phyloP scores from a whole-genome alignment of 2,797 vertebrate species.

The Masticophis lateralis region DNA sequence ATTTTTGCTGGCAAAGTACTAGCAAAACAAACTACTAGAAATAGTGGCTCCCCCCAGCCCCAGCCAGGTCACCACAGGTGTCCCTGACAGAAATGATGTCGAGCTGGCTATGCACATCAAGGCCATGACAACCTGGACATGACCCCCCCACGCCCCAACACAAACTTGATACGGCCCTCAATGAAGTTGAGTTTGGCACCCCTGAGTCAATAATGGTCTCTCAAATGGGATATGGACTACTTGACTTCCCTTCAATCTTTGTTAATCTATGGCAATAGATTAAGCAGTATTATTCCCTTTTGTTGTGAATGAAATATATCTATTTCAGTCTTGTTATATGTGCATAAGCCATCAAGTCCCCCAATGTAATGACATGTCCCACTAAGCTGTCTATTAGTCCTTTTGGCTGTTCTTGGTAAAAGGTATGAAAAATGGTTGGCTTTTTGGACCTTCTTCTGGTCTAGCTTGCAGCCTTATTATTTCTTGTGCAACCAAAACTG shows the following conservation, averaged over 20 bases:
- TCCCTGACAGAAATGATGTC: no score
- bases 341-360: not conserved
- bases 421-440: not conserved
- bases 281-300: not conserved
- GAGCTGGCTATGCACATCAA: no score
- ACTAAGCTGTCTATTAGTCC: not conserved
- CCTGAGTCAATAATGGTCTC: no score
- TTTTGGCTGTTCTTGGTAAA: not conserved
- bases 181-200: no score
- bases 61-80: no score
- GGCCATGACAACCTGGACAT: no score
- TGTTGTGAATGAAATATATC: not conserved
- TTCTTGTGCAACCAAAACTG: not conserved
- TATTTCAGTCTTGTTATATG: not conserved
- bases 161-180: no score
- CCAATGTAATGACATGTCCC: not conserved
- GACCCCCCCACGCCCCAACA: no score
- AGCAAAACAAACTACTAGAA: no score
- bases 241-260: not conserved
- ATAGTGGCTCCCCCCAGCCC: no score
- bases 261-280: not conserved
- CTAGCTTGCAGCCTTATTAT: not conserved
- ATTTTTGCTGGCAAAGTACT: no score
- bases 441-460: not conserved
- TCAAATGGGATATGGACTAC: no score